These are phyloP conservation scores for Neodon shergylaensis DNA, from an alignment of 2,113 vertebrate species.

Conservation along the genomic window DNA sequence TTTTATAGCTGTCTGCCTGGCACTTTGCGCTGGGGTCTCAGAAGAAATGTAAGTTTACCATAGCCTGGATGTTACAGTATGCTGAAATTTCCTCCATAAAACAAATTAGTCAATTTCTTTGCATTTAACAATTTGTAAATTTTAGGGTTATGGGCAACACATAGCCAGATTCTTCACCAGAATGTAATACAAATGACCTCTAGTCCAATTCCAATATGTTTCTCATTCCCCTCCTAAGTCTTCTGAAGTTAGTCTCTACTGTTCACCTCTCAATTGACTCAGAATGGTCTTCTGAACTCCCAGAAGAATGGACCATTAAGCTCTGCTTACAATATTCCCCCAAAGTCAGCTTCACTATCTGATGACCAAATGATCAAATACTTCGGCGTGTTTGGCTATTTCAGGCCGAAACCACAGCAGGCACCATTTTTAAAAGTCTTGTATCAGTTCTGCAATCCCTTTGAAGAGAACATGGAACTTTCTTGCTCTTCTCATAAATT, in stretches of 20 bases:
- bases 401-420: background rate
- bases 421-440: background rate
- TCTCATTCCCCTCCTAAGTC: background rate
- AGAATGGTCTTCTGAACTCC: background rate
- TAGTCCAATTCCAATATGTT: too few species aligned
- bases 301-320: background rate
- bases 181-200: background rate
- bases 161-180: background rate
- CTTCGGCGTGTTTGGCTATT: background rate
- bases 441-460: background rate
- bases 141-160: background rate
- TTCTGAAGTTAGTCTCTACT: background rate
- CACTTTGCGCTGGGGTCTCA: background rate
- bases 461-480: background rate
- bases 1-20: background rate
- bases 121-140: background rate
- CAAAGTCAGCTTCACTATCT: background rate
- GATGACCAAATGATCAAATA: background rate
- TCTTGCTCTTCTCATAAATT: background rate
- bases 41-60: too few species aligned
- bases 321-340: background rate
- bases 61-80: background rate
- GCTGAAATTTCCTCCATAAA: background rate
- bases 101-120: background rate
- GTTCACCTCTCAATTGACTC: background rate